A percentile compares a stretch with the other conserved stretches of the same genome.
Conservation (phyloP, 2,888 invertebrate species). For the Cephus sareptanus region DNA sequence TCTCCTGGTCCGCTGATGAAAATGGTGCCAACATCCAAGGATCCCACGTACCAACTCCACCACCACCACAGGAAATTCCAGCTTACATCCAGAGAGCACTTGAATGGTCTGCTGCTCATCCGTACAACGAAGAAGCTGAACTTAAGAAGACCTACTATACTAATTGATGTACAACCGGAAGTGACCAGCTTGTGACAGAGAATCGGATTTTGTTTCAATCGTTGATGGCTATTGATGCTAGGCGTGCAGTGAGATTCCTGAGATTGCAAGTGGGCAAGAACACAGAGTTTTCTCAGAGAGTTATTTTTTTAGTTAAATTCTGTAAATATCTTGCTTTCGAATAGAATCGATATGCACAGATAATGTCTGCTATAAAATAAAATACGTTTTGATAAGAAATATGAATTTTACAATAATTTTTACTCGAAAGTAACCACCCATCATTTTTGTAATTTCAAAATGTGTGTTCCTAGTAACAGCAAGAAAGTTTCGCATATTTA, state of each 20-base stretch:
- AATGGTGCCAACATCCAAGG: constrained; percentile 2
- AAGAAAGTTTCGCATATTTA: not conserved
- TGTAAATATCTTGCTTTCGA: not conserved
- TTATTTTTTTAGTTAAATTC: not conserved
- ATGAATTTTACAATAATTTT: too few species aligned
- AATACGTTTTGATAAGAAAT: not conserved
- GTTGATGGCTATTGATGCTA: not conserved
- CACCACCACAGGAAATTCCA: not conserved
- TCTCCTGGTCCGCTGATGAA: not conserved
- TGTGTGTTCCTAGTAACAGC: not conserved
- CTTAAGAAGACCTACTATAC: constrained; percentile 5
- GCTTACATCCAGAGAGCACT: constrained; percentile 21
- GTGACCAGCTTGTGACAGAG: not conserved
- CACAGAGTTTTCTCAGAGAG: not conserved
- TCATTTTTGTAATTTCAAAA: too few species aligned
- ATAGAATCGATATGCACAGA: not conserved
- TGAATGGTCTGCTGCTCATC: constrained; percentile 55
- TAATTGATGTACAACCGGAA: not conserved
- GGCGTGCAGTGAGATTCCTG: not conserved
- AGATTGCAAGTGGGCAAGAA: not conserved
- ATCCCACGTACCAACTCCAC: not conserved
- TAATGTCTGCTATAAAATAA: not conserved
- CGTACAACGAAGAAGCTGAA: constrained; percentile 35
- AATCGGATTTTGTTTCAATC: not conserved
- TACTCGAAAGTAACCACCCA: too few species aligned